A percentile compares a stretch with the other conserved stretches of the same genome.
These are phyloP conservation scores for Pogonomyrmex barbatus DNA, from an alignment of 1,140 invertebrate genomes.

Conservation along the genomic window DNA sequence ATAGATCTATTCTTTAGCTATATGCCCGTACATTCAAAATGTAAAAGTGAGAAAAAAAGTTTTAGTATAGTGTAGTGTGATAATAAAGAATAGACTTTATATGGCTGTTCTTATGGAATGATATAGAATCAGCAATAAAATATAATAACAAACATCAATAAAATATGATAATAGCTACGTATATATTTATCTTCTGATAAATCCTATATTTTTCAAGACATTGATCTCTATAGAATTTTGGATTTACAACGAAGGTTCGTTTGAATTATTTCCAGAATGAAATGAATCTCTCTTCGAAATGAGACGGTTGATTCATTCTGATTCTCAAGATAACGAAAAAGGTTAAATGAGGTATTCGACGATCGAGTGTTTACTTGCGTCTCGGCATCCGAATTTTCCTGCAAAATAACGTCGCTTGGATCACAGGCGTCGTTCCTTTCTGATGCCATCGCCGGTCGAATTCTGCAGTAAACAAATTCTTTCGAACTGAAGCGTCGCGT, in stretches of 20 bases:
- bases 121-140: neutral
- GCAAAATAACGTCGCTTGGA: conserved; percentile 64
- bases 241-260: neutral
- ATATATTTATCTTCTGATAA: neutral
- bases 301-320: neutral
- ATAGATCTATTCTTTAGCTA: no score
- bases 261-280: neutral
- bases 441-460: conserved; percentile 23
- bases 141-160: neutral
- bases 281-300: no score
- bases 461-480: conserved; percentile 28
- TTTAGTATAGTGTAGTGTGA: no score
- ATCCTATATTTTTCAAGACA: neutral
- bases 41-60: no score
- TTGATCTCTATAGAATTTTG: neutral
- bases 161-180: neutral
- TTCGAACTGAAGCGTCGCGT: neutral
- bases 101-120: no score
- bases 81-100: no score
- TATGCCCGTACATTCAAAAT: no score
- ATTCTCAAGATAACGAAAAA: neutral
- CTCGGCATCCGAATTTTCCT: conserved; percentile 29
- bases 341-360: neutral
- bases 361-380: conserved; percentile 57
- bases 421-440: conserved; percentile 77